phyloP scores from a whole-genome alignment of 1,140 invertebrate genomes.

The Rhyzopertha dominica region DNA sequence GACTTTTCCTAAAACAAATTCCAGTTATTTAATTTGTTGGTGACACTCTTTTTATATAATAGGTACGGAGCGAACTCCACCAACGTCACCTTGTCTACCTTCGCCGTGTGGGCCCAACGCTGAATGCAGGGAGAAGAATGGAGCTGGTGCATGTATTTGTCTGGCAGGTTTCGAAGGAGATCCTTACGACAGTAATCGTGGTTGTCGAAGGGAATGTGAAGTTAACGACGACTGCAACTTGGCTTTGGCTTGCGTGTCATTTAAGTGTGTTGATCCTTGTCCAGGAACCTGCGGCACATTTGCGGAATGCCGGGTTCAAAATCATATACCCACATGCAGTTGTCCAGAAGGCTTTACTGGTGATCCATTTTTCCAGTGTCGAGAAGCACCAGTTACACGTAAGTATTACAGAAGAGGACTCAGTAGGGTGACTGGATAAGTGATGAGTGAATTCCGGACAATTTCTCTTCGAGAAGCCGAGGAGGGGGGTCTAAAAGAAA shows the following conservation, averaged over 20 bases:
- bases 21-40: conserved; percentile 23
- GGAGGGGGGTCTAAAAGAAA: no score
- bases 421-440: no score
- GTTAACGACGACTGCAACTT: conserved; percentile 65
- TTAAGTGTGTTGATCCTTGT: conserved; percentile 73
- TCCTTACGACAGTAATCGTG: conserved; percentile 59
- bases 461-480: no score
- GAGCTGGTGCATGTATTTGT: conserved; percentile 72
- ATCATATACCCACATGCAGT: conserved; percentile 69
- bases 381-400: conserved; percentile 50
- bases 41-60: conserved; percentile 9
- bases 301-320: conserved; percentile 67
- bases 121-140: conserved; percentile 68
- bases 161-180: conserved; percentile 69
- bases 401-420: no score
- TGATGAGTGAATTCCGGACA: no score
- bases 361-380: conserved; percentile 75
- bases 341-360: conserved; percentile 70
- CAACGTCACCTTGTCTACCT: conserved; percentile 58
- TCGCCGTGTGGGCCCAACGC: conserved; percentile 76
- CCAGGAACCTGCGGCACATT: conserved; percentile 65
- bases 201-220: conserved; percentile 74
- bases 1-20: no score
- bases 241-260: conserved; percentile 64
- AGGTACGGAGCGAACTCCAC: conserved; percentile 39